Conservation (phyloP, 2,888 invertebrate genomes). For the Phortica magna region DNA sequence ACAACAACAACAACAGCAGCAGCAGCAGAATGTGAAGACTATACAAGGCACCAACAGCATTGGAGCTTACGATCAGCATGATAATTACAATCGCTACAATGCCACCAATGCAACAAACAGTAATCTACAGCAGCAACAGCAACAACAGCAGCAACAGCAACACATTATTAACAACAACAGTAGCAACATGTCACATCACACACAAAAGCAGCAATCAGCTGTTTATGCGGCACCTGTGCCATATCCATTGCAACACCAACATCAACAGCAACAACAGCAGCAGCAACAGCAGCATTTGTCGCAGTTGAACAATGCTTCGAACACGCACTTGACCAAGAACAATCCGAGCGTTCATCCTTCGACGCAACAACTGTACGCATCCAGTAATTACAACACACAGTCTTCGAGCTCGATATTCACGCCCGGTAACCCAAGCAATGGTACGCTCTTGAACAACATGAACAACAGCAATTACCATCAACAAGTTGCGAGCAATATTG, state of each 20-base stretch:
- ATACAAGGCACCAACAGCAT: conserved; percentile 46
- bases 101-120: conserved; percentile 37
- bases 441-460: conserved; percentile 37
- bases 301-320: conserved; percentile 41
- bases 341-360: conserved; percentile 45
- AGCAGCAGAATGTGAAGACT: conserved; percentile 48
- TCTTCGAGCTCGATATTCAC: conserved; percentile 59
- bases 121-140: conserved; percentile 31
- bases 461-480: conserved; percentile 30
- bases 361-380: conserved; percentile 67
- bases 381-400: conserved; percentile 64
- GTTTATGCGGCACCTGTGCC: conserved; percentile 20
- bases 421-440: conserved; percentile 54
- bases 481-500: conserved; percentile 78
- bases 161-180: conserved; percentile 40
- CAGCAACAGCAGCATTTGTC: conserved; percentile 61
- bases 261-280: conserved; percentile 56
- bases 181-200: conserved; percentile 38
- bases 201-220: not conserved
- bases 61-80: conserved; percentile 35
- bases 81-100: conserved; percentile 20
- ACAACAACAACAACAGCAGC: conserved; percentile 47
- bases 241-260: conserved; percentile 46
- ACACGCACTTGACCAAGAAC: conserved; percentile 48
- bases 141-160: conserved; percentile 38